A percentile compares a stretch with the other conserved stretches of the same genome.
These are phyloP conservation scores for Epizoanthus illoricatus DNA, from an alignment of 92 coral and sea anemone genomes.

Conservation along the genomic window DNA sequence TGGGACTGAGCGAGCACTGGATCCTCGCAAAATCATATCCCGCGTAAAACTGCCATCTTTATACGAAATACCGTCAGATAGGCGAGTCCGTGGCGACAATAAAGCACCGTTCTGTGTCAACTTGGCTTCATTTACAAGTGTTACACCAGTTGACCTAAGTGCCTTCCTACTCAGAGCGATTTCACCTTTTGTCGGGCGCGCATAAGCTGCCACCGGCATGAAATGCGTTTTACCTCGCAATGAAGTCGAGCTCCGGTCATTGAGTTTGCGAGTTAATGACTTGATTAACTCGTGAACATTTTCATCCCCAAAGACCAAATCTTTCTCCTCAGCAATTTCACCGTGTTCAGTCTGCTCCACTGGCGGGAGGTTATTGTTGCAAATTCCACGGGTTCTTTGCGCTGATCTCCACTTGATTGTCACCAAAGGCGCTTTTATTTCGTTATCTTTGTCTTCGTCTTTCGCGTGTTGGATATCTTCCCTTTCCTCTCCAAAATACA, in stretches of 20 bases:
- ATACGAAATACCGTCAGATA: neutral
- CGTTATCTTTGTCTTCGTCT: neutral
- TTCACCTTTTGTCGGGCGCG: constrained; percentile 84
- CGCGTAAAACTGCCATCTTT: constrained; percentile 10
- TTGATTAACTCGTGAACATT: constrained; percentile 43
- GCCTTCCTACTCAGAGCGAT: constrained; percentile 59
- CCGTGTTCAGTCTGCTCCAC: constrained; percentile 1
- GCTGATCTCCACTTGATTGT: neutral
- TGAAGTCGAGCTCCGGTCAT: constrained; percentile 45
- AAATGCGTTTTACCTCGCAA: constrained; percentile 2
- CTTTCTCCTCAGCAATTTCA: neutral
- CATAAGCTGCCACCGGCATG: constrained; percentile 61
- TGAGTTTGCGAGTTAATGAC: constrained; percentile 54
- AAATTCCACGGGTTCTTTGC: neutral
- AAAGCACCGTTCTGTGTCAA: neutral
- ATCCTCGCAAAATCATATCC: constrained; percentile 17
- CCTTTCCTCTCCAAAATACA: neutral
- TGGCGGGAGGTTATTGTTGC: neutral
- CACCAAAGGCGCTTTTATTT: neutral
- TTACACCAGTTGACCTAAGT: constrained; percentile 33
- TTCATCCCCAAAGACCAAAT: neutral
- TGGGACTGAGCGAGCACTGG: constrained; percentile 23
- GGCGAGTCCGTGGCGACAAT: constrained; percentile 1
- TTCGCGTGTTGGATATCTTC: neutral
- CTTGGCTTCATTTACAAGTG: neutral